Evolutionary conservation across 1,140 invertebrate species (phyloP).

Genomic region (Zaprionus ghesquierei): DNA sequence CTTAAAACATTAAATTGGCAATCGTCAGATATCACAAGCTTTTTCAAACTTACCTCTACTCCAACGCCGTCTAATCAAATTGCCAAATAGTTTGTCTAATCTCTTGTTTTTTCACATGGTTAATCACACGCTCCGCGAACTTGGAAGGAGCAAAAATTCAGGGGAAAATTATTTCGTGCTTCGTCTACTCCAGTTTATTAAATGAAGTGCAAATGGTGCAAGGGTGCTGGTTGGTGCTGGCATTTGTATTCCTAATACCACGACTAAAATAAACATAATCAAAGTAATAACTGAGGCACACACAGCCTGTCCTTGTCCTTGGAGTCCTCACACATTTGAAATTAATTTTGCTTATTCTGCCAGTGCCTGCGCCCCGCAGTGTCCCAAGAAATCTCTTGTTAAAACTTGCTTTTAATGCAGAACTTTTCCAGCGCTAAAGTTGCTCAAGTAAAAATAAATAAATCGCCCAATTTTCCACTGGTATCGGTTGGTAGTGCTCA

Average conservation of each 20-base stretch:
- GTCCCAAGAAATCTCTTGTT: conserved; percentile 41
- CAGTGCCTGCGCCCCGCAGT: conserved; percentile 26
- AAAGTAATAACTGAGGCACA: conserved; percentile 70
- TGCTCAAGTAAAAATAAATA: conserved; percentile 68
- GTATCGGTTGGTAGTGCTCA: conserved; percentile 8
- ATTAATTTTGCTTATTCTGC: conserved; percentile 77
- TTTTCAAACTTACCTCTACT: conserved; percentile 29
- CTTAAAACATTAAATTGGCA: too few relatives aligned
- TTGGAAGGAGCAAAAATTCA: conserved; percentile 48
- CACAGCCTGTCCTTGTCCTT: neutral
- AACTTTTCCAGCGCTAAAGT: conserved; percentile 58
- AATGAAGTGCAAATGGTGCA: conserved; percentile 76
- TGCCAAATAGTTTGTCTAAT: conserved; percentile 59
- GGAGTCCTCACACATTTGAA: conserved; percentile 61
- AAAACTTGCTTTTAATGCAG: conserved; percentile 64
- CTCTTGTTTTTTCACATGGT: conserved; percentile 76
- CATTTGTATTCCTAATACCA: conserved; percentile 58
- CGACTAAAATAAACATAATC: conserved; percentile 79
- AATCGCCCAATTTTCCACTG: conserved; percentile 65
- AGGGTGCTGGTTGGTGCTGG: conserved; percentile 11
- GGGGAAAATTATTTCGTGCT: conserved; percentile 63
- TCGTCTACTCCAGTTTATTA: conserved; percentile 58
- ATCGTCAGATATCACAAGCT: too few relatives aligned
- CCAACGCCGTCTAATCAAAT: conserved; percentile 48
- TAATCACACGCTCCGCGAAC: conserved; percentile 56